Evolutionary conservation across 2,888 invertebrate species (phyloP).

Genomic region (Philaethria dido): DNA sequence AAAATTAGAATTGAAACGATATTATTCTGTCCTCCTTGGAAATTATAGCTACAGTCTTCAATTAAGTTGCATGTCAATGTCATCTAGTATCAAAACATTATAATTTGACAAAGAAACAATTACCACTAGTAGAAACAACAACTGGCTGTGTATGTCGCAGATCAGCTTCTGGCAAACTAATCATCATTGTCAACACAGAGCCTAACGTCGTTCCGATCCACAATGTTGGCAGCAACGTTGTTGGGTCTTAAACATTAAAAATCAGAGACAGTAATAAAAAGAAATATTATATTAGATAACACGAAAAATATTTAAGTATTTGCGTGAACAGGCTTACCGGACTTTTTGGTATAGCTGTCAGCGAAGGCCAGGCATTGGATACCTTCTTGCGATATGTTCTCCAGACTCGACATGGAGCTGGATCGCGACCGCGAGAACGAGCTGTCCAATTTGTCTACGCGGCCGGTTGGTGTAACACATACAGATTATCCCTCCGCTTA

Average conservation of each 20-base stretch:
- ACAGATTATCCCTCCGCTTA: slow-evolving; percentile 61
- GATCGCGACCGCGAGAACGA: slow-evolving; percentile 98
- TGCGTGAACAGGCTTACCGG: slow-evolving; percentile 86
- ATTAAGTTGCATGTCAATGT: too few species aligned
- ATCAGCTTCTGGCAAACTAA: slow-evolving; percentile 92
- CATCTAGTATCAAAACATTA: too few species aligned
- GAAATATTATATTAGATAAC: neutral
- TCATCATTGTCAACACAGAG: slow-evolving; percentile 96
- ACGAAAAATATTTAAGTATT: neutral
- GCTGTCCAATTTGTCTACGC: slow-evolving; percentile 98
- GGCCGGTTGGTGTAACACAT: slow-evolving; percentile 82
- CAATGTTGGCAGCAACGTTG: slow-evolving; percentile 92
- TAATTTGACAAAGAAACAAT: neutral
- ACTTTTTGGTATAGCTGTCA: slow-evolving; percentile 97
- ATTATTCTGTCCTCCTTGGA: too few species aligned
- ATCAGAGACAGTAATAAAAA: neutral
- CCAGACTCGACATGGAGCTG: slow-evolving; percentile 98
- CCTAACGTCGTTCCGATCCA: slow-evolving; percentile 99
- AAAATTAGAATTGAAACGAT: slow-evolving; percentile 53
- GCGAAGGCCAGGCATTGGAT: slow-evolving; percentile 98
- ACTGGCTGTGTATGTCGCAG: slow-evolving; percentile 93
- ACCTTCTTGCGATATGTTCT: slow-evolving; percentile 98
- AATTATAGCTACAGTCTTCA: too few species aligned
- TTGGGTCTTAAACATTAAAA: slow-evolving; percentile 86
- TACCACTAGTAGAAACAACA: slow-evolving; percentile 94